Evolutionary conservation across 1,140 invertebrate genomes (phyloP), one percentile per base, ranked within the genome.

Genomic region (Drosophila prosaltans): DNA sequence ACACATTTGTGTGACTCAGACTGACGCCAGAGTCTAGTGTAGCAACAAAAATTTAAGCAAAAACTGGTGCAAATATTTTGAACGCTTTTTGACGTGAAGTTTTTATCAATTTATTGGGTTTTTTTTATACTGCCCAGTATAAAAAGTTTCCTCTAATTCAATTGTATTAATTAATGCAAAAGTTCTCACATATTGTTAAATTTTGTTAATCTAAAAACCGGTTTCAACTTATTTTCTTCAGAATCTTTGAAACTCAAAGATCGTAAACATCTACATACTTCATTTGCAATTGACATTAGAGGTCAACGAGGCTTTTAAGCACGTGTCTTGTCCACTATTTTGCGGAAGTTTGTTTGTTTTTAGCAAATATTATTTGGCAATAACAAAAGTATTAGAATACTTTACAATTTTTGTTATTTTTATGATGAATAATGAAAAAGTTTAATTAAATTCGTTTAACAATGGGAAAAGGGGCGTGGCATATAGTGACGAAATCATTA

Each of bases 371-470:
- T n/a, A 21, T 36, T 36, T 58, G 0, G 10, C 58, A 39, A 11
- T 21, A 40, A 40, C 6, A 2, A 11, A 40, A 60, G 9, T 11
- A 60, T 11, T 24, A 39, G 24, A 8, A 51, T 6, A 8, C 30
- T 10, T 11, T 36, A 24, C 32, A 48, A n/a, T 41, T 48, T 48
- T 28, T 36, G n/a, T 8, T 24, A 11, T 24, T 11, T 3, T 43
- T 67, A 8, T 16, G 55, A 16, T 75, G 73, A 68, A 10, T 62
- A 64, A 68, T 62, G 9, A 16, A 48, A 39, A 10, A 26, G 16
- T 32, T 30, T 24, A 10, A 40, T 55, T 10, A 67, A 62, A 74
- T 58, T 74, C 61, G 32, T 68, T 74, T 75, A 75, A 32, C 26
- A 32, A 21, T 11, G 10, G 10, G 9, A 9, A 60, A 39, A 24